Evolutionary conservation across 1,140 invertebrate species (phyloP), one percentile per base, ranked within the genome.

Genomic region (Drosophila jambulina): DNA sequence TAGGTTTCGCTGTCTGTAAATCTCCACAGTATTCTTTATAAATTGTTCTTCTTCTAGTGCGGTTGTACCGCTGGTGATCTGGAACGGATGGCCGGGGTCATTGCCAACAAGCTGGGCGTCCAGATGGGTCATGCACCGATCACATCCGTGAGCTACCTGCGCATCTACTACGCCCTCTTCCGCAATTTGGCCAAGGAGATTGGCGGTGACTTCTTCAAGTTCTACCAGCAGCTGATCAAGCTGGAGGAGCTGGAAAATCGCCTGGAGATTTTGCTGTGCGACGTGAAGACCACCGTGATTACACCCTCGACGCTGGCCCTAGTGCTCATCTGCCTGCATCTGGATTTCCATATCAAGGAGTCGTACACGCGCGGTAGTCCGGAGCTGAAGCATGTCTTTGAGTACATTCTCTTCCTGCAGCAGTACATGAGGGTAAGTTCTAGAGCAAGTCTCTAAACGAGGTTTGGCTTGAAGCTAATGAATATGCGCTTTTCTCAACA

Each of bases 11-110:
- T 5, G 4, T 36, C 34, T 2, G 12, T 5, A 34, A 34, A 12
- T 34, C 12, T 5, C 0, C 4, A 13, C 34, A 36, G 34, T 36
- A 13, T 36, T 5, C 34, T 36, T 13, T 13, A 36, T 36, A 5
- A 36, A 13, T 13, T 5, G 13, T 36, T 13, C 13, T 12, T 4
- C 1, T 13, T 36, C 4, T 0, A 36, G 92, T 96, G 95, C 82
- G 96, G 96, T 91, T 97, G 96, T 93, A 96, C 96, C 43, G 94
- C 94, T 43, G 95, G 96, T 76, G 96, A 96, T 93, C 94, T 96
- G 60, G 93, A 94, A 29, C 95, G 96, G 63, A 97, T 97, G 96
- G 95, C 96, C 38, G 94, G 94, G 40, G 94, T 96, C 45, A 95
- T 97, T 78, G 93, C 92, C 29, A 95, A 95, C 91, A 97, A 97